Conservation (phyloP, 2,113 vertebrate species). For the Silurus asotus region DNA sequence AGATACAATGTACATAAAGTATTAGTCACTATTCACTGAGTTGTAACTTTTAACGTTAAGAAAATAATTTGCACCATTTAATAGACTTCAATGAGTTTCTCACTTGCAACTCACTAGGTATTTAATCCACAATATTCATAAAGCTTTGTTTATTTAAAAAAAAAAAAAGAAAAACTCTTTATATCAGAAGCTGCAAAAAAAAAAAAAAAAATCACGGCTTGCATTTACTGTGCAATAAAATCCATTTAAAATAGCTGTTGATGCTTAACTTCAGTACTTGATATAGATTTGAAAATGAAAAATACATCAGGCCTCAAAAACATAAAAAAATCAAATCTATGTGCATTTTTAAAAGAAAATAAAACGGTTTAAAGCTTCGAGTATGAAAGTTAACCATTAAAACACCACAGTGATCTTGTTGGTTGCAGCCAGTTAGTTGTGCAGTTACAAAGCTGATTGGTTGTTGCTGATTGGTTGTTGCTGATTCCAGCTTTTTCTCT, state of each 20-base stretch:
- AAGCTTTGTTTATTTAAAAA: slow-evolving; percentile 24
- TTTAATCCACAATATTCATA: slow-evolving; percentile 31
- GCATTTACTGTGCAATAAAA: slow-evolving; percentile 47
- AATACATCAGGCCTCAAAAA: slow-evolving; percentile 35
- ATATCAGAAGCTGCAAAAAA: slow-evolving; percentile 39
- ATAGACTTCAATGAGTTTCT: slow-evolving; percentile 27
- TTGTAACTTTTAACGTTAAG: slow-evolving; percentile 43
- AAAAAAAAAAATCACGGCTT: slow-evolving; percentile 48
- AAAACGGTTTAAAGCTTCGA: slow-evolving; percentile 40
- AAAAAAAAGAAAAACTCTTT: slow-evolving; percentile 28
- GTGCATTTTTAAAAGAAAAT: slow-evolving; percentile 24
- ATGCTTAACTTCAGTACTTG: slow-evolving; percentile 23
- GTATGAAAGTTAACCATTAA: slow-evolving; percentile 47
- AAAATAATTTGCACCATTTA: slow-evolving; percentile 40
- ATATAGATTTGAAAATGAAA: slow-evolving; percentile 33
- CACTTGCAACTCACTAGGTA: slow-evolving; percentile 22
- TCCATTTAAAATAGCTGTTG: slow-evolving; percentile 27
- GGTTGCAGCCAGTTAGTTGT: slow-evolving; percentile 45
- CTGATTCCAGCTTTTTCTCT: slow-evolving; percentile 27
- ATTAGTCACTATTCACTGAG: slow-evolving; percentile 44
- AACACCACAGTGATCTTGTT: slow-evolving; percentile 55
- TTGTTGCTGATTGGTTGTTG: slow-evolving; percentile 6
- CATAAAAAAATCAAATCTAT: slow-evolving; percentile 17
- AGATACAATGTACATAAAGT: slow-evolving; percentile 45
- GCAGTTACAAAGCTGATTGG: slow-evolving; percentile 35